Conservation (phyloP, 2,888 invertebrate species). For the Microplitis deprimator region DNA sequence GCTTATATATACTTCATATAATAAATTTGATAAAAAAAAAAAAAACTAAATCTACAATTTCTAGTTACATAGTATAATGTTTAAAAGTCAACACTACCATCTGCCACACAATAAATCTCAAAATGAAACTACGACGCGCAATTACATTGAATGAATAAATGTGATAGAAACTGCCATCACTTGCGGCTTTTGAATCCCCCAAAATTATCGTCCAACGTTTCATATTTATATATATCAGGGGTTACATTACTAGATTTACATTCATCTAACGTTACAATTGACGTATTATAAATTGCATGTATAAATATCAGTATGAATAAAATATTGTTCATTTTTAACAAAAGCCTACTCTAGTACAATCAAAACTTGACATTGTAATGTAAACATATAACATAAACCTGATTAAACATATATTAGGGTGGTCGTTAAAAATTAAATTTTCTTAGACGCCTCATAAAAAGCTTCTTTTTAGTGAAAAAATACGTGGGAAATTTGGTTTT, state of each 20-base stretch:
- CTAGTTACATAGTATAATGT: slow-evolving; percentile 14
- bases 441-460: no score
- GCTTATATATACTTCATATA: not conserved
- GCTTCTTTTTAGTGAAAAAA: no score
- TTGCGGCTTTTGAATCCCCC: not conserved
- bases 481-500: no score
- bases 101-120: slow-evolving; percentile 1
- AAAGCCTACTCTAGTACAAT: not conserved
- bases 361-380: not conserved
- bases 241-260: not conserved
- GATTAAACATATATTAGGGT: no score
- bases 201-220: not conserved
- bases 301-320: not conserved
- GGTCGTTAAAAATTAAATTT: no score
- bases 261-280: slow-evolving; percentile 13
- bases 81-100: slow-evolving; percentile 26
- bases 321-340: not conserved
- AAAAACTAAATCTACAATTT: slow-evolving; percentile 6
- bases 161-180: not conserved
- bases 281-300: slow-evolving; percentile 4
- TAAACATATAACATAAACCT: not conserved
- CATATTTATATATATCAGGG: not conserved
- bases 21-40: not conserved
- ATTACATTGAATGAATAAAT: not conserved
- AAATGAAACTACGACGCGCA: not conserved